These are phyloP conservation scores for Xiphydria camelus DNA, from an alignment of 2,888 invertebrate species.

Conservation along the genomic window DNA sequence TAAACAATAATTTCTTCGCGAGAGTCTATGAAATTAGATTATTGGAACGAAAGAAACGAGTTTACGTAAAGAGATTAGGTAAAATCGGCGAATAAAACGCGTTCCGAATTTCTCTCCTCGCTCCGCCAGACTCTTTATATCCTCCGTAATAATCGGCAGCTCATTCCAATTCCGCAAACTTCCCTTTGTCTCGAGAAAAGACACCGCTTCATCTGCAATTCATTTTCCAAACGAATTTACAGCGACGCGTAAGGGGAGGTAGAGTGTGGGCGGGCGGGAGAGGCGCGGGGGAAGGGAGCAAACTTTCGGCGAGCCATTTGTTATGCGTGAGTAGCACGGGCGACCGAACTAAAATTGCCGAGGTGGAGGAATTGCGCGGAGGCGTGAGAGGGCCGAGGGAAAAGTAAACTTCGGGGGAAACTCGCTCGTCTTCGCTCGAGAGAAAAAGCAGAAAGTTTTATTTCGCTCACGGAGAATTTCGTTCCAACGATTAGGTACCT, in stretches of 20 bases:
- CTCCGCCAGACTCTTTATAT: no score
- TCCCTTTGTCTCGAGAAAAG: slow-evolving; percentile 15
- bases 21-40: no score
- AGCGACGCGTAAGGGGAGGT: neutral
- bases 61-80: no score
- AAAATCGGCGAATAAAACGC: no score
- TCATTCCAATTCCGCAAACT: slow-evolving; percentile 15
- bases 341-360: slow-evolving; percentile 46
- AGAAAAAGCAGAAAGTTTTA: neutral
- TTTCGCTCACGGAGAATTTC: neutral
- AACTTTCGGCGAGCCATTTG: slow-evolving; percentile 34
- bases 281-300: neutral
- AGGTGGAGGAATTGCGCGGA: no score
- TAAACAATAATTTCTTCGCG: no score
- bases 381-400: neutral
- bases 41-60: no score
- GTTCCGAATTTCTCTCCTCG: no score
- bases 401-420: neutral
- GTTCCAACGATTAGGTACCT: neutral
- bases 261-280: neutral
- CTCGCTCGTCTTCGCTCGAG: neutral
- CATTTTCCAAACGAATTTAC: slow-evolving; percentile 19
- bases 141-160: no score
- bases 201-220: slow-evolving; percentile 19
- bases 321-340: slow-evolving; percentile 48